Percentiles rank a stretch among this genome's conserved stretches.
These are phyloP conservation scores for Mustela nigripes DNA, from an alignment of 2,113 vertebrate species.

Conservation along the genomic window DNA sequence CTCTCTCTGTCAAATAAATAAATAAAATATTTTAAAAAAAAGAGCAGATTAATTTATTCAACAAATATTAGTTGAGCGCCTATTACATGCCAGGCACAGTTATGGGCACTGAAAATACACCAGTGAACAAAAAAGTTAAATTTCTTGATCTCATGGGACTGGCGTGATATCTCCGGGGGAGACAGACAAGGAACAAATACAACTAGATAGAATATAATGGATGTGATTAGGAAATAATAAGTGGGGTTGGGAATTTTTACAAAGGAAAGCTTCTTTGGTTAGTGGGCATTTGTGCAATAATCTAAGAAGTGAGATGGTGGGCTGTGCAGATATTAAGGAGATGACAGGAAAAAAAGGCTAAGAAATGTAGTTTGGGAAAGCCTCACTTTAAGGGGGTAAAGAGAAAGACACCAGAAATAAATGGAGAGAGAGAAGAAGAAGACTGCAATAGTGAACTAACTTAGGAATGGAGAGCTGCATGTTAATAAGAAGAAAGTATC, in stretches of 20 bases:
- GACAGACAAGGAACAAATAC: background rate
- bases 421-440: too few species aligned
- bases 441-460: background rate
- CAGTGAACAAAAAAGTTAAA: background rate
- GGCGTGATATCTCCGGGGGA: background rate
- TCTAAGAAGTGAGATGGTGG: background rate
- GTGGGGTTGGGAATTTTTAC: background rate
- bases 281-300: background rate
- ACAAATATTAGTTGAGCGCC: background rate
- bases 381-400: background rate
- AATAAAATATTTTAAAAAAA: too few species aligned
- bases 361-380: background rate
- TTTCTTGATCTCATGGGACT: background rate
- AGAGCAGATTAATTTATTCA: background rate
- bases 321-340: background rate
- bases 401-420: background rate
- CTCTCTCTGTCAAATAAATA: too few species aligned
- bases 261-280: background rate
- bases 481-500: background rate
- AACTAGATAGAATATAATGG: background rate
- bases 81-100: background rate
- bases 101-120: background rate
- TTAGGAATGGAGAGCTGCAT: background rate
- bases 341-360: background rate
- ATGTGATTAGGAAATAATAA: background rate